Base-by-base conservation (phyloP, 2,797 vertebrate genomes). In the Tauraco hartlaubi region DNA sequence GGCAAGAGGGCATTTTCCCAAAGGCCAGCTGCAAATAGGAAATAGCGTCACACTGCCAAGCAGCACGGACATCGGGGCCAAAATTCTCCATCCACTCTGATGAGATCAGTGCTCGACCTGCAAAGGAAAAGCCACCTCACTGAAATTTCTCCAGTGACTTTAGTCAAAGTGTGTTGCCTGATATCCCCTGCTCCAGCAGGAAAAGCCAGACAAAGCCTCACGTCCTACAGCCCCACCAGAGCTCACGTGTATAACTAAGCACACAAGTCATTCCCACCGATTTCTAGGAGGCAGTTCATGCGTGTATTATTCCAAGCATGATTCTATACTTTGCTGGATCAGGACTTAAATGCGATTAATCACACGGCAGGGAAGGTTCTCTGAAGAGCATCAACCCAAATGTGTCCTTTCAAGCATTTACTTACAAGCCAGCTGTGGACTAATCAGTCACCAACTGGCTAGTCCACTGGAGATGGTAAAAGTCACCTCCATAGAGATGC, bases 381-480 rank as follows among this genome's bases (percentile, higher is more conserved):
- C 93, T 94, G 93, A 96, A 97, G 92, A 96, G 95, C 93, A 93
- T 83, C 96, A 95, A 74, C 94, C 90, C 96, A 96, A 97, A 96
- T 96, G 95, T 88, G 90, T 92, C 96, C 95, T 96, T 95, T 96
- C 95, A 80, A 94, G 96, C 95, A 95, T 95, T 96, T 95, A 89
- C 94, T 91, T 93, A 87, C 94, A 77, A 93, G 94, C 96, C 96
- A 97, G 96, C 94, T 97, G 95, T 93, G 92, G 95, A 96, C 84
- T 96, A 91, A 96, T 96, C 96, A 96, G 94, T 96, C 95, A 97
- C 91, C 95, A 93, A 96, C 94, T 89, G 95, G 71, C 94, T 96
- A 84, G 94, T 85, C 96, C 94, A 96, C 69, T 90, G 79, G 86
- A 96, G 94, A 96, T 95, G 56, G 86, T 87, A 94, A 95, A 97